Conservation (phyloP, 2,113 vertebrate species). For the Daphoenositta chrysoptera region DNA sequence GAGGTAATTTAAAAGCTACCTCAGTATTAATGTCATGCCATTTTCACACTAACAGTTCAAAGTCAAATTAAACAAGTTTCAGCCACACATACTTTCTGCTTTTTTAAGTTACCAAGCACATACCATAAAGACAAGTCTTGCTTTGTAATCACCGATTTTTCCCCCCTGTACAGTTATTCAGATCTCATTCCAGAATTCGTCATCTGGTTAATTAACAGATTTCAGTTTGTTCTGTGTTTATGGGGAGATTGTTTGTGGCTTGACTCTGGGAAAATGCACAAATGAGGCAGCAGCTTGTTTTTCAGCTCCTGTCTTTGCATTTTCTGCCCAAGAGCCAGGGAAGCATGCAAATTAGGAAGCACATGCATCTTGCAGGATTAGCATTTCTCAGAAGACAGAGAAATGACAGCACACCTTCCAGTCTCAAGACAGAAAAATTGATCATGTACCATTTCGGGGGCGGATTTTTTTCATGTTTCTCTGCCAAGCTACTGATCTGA, state of each 20-base stretch:
- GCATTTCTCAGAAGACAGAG: not conserved
- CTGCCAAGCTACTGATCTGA: not conserved
- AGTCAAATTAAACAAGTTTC: constrained; percentile 19
- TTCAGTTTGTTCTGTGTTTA: constrained; percentile 7
- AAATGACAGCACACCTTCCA: constrained; percentile 15
- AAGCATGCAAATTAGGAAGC: constrained; percentile 31
- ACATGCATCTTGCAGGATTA: not conserved
- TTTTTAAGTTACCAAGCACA: not conserved
- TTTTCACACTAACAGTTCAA: not conserved
- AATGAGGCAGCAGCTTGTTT: not conserved
- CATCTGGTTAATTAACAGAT: constrained; percentile 27
- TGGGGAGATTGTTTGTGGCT: constrained; percentile 1
- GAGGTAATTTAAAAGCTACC: not conserved
- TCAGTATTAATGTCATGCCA: not conserved
- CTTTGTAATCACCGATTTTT: not conserved
- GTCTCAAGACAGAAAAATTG: not conserved
- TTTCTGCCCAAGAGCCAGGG: not conserved
- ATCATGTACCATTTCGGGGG: not conserved
- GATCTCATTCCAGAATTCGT: constrained; percentile 26
- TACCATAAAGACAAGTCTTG: not conserved
- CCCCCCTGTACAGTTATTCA: not conserved
- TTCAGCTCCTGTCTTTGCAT: constrained; percentile 41
- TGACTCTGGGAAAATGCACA: constrained; percentile 43
- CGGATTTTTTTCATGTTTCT: not conserved
- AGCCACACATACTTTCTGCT: not conserved